Percentiles rank a stretch among this genome's conserved stretches.
Evolutionary conservation across 2,888 invertebrate species (phyloP).

Genomic region (Cephus pulcher): DNA sequence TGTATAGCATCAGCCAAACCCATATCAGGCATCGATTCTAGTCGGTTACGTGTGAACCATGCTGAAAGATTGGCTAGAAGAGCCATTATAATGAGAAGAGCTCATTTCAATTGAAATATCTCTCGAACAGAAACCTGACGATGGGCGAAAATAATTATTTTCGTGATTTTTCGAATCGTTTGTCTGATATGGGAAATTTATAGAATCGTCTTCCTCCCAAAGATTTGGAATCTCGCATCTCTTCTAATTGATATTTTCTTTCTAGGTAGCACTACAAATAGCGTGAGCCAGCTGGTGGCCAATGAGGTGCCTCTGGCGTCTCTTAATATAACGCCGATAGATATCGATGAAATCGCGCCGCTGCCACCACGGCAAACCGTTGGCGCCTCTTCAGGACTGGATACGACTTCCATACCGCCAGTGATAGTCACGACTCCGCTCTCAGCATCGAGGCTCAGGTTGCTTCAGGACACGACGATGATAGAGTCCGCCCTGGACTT

Average conservation of each 20-base stretch:
- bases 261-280: conserved; percentile 75
- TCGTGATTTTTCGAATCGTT: neutral
- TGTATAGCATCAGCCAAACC: neutral
- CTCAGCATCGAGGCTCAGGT: conserved; percentile 78
- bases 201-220: neutral
- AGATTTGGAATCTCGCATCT: neutral
- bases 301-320: conserved; percentile 74
- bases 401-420: conserved; percentile 48
- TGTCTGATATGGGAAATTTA: neutral
- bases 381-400: conserved; percentile 56
- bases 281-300: conserved; percentile 74
- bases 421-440: conserved; percentile 59
- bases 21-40: neutral
- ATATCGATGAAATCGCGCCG: conserved; percentile 64
- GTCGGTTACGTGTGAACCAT: neutral
- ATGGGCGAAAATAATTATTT: neutral
- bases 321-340: conserved; percentile 65
- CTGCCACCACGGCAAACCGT: conserved; percentile 39
- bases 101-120: neutral
- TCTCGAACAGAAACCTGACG: neutral
- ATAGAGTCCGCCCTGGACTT: conserved; percentile 90
- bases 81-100: neutral
- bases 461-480: conserved; percentile 90
- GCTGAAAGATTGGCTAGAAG: neutral
- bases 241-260: conserved; percentile 40